phyloP scores from a whole-genome alignment of 2,113 vertebrate genomes.

The Chionodraco myersi region DNA sequence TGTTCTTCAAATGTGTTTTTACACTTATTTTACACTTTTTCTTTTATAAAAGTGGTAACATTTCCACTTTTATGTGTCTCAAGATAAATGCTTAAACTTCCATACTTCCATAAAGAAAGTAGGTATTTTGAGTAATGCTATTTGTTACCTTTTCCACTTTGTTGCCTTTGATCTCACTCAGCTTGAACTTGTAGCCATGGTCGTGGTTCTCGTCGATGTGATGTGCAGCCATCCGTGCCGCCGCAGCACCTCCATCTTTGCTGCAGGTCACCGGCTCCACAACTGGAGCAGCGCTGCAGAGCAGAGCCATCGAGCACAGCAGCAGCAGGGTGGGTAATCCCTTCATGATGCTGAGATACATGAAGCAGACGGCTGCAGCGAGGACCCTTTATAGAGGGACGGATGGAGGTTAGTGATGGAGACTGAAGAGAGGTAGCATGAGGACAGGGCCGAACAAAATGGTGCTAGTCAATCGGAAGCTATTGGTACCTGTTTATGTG shows the following conservation, averaged over 20 bases:
- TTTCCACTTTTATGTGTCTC: too few relatives aligned
- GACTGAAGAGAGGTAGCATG: not conserved
- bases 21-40: too few relatives aligned
- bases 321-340: constrained; percentile 35
- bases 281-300: not conserved
- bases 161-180: not conserved
- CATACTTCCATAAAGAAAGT: not conserved
- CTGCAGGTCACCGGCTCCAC: constrained; percentile 35
- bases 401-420: not conserved
- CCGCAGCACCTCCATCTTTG: not conserved
- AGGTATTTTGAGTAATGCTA: not conserved
- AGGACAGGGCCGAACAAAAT: not conserved
- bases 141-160: constrained; percentile 13
- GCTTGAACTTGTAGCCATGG: constrained; percentile 75
- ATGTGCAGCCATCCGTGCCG: constrained; percentile 3
- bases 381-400: constrained; percentile 7
- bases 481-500: too few relatives aligned
- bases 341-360: constrained; percentile 56
- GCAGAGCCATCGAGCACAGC: constrained; percentile 26
- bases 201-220: constrained; percentile 63
- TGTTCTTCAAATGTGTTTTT: too few relatives aligned
- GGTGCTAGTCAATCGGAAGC: too few relatives aligned
- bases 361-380: not conserved
- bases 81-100: too few relatives aligned
- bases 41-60: too few relatives aligned